Evolutionary conservation across 1,140 invertebrate species (phyloP), one percentile per base, ranked within the genome.

Genomic region (Lepidurus couesii): DNA sequence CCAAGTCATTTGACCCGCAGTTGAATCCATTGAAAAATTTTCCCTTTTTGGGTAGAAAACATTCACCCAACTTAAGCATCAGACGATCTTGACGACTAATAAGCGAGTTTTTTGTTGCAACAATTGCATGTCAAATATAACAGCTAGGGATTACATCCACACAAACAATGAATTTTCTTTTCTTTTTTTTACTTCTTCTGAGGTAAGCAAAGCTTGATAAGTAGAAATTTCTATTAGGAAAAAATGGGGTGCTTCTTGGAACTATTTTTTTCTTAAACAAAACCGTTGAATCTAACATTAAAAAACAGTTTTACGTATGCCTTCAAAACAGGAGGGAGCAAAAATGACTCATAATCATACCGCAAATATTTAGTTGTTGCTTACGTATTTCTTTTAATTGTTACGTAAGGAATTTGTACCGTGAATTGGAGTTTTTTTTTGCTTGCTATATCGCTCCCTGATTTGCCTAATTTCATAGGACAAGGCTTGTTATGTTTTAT

Each of bases 121-220:
- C 53, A 65, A 65, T 65, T 65, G 53, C 53, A 65, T 65, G 13
- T 65, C 53, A 65, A 65, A 65, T 65, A 65, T 65, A 65, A 65
- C 53, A 65, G 53, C 53, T 21, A 65, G 16, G 53, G 53, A 65
- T 65, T 65, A 65, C 53, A 65, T 65, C 53, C 53, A 65, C 34
- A 34, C 53, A 65, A 65, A 65, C 53, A 65, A 65, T 16, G 53
- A 65, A 65, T 16, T 65, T n/a, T 65, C 21, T 65, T 65, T 65
- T 65, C 47, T 6, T 65, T 65, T 65, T 21, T 65, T 16, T 65
- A n/a, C n/a, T n/a, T 65, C 16, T 65, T 65, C 21, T 65, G 53
- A n/a, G 21, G 53, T 65, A 13, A 11, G 8, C 53, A 9, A 65
- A 65, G 53, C 53, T 65, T 65, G 21, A 65, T 65, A 65, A 7